A percentile compares a stretch with the other conserved stretches of the same genome.
These are phyloP conservation scores for Scleropages formosus DNA, from an alignment of 2,797 vertebrate species.

Conservation along the genomic window DNA sequence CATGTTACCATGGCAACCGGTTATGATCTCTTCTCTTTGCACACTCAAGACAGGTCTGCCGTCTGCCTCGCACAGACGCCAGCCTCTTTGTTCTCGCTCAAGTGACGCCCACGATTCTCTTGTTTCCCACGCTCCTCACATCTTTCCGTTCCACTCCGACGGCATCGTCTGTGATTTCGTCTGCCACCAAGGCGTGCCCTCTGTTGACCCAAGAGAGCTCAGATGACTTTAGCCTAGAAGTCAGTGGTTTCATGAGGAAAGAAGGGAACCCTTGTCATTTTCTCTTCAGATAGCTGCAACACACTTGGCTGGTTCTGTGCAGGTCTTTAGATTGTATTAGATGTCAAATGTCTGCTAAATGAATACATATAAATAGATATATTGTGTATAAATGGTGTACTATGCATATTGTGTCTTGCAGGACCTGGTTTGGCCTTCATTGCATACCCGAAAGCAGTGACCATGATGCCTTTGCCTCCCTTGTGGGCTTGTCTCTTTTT, in stretches of 20 bases:
- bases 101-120: not conserved
- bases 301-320: not conserved
- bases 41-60: constrained; percentile 17
- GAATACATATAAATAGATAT: too few relatives aligned
- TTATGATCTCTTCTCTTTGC: constrained; percentile 17
- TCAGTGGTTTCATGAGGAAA: not conserved
- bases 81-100: constrained; percentile 24
- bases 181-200: not conserved
- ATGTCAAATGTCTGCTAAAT: too few relatives aligned
- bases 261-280: not conserved
- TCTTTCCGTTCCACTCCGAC: not conserved
- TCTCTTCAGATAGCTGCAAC: not conserved
- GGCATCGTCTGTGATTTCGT: not conserved
- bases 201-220: not conserved
- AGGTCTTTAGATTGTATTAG: not conserved
- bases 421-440: constrained; percentile 96
- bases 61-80: not conserved
- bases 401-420: constrained; percentile 53
- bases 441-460: constrained; percentile 96
- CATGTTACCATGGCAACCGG: constrained; percentile 31
- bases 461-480: constrained; percentile 97
- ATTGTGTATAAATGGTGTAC: too few relatives aligned
- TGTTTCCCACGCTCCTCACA: not conserved
- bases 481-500: constrained; percentile 96
- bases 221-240: constrained; percentile 6